A percentile compares a stretch with the other conserved stretches of the same genome.
Conservation (phyloP, 2,797 vertebrate species). For the Triplophysa yarkandensis region DNA sequence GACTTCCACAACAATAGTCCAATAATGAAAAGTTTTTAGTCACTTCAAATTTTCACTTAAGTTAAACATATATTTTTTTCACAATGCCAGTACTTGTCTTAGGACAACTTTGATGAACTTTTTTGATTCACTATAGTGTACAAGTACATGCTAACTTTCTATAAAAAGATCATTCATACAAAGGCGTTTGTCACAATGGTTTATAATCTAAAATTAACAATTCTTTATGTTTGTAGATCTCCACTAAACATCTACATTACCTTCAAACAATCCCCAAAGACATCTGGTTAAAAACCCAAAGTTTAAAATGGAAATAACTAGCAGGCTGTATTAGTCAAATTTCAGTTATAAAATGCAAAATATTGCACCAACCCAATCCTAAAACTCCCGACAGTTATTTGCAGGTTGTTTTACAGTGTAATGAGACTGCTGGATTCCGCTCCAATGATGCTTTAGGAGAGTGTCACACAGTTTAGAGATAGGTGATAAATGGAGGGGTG, state of each 20-base stretch:
- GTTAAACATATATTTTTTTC: no score
- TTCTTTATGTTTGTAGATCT: background rate
- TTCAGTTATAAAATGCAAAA: background rate
- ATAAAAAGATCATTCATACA: no score
- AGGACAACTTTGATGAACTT: no score
- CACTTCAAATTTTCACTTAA: no score
- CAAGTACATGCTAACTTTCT: no score
- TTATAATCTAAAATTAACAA: background rate
- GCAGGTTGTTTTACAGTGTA: conserved; percentile 22
- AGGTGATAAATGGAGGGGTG: conserved; percentile 2
- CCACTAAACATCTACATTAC: background rate
- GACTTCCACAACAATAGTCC: background rate
- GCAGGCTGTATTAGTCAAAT: background rate
- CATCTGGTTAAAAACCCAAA: background rate
- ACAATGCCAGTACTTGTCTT: no score
- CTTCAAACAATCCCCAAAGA: background rate
- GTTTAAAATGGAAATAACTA: background rate
- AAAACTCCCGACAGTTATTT: conserved; percentile 10
- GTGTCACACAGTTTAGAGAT: conserved; percentile 13
- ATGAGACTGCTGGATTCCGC: conserved; percentile 32
- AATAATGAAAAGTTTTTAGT: no score
- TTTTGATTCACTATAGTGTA: no score
- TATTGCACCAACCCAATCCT: background rate
- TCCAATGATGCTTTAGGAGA: conserved; percentile 31
- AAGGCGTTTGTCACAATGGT: background rate